Evolutionary conservation across 2,797 vertebrate genomes (phyloP).

Genomic region (Sebastes kiyomatsui): DNA sequence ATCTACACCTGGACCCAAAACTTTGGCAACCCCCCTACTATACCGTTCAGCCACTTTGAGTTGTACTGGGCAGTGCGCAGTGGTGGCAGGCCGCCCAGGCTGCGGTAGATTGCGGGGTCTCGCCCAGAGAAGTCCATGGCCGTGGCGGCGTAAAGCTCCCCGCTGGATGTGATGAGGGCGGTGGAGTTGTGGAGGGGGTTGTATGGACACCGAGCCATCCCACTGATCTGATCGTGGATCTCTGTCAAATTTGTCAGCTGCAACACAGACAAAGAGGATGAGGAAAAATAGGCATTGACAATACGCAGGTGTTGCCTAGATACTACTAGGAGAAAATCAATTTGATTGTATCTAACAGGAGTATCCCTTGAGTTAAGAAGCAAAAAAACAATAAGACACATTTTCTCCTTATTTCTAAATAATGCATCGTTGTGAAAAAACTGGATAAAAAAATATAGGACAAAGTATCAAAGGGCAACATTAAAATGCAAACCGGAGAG

Average conservation of each 20-base stretch:
- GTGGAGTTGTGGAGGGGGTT: conserved; percentile 98
- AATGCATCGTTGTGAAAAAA: conserved; percentile 27
- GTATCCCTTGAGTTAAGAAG: not conserved
- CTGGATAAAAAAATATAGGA: conserved; percentile 44
- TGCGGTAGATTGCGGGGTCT: conserved; percentile 97
- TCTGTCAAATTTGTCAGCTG: conserved; percentile 94
- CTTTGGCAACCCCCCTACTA: not conserved
- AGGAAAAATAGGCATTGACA: not conserved
- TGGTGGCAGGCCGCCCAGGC: conserved; percentile 91
- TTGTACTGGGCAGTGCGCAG: conserved; percentile 98
- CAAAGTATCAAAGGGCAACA: conserved; percentile 59
- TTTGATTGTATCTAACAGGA: conserved; percentile 14
- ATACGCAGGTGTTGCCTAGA: not conserved
- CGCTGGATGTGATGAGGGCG: conserved; percentile 92
- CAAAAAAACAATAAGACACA: conserved; percentile 13
- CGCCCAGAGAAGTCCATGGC: conserved; percentile 98
- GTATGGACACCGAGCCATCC: conserved; percentile 97
- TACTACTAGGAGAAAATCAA: not conserved
- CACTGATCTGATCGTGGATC: conserved; percentile 96
- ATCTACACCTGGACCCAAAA: not conserved
- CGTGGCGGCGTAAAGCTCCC: conserved; percentile 95
- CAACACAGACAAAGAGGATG: not conserved
- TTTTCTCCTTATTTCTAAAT: conserved; percentile 27
- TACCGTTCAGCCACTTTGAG: conserved; percentile 99
- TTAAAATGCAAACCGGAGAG: conserved; percentile 64